phyloP scores from a whole-genome alignment of 23 tunicate genomes.

The Halocynthia roretzi region DNA sequence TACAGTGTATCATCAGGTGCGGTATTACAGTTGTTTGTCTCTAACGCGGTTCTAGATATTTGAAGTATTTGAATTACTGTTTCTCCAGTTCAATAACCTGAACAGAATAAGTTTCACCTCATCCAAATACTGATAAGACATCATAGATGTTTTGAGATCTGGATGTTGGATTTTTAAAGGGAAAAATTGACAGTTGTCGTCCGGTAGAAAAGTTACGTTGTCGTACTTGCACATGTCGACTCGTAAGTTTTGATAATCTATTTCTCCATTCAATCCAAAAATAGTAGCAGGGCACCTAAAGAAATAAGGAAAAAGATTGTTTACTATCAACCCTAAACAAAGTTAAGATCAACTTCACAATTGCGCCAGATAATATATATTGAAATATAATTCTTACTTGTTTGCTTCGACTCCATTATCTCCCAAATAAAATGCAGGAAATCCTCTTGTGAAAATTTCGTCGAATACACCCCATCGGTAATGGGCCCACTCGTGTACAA shows the following conservation, averaged over 20 bases:
- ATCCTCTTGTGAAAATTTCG: conserved; percentile 45
- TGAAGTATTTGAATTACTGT: background rate
- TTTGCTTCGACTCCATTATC: conserved; percentile 40
- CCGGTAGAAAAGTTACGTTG: conserved; percentile 11
- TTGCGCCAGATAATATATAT: too few species aligned
- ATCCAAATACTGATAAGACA: conserved; percentile 17
- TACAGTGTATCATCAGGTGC: too few species aligned
- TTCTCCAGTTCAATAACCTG: too few species aligned
- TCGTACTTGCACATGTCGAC: conserved; percentile 2
- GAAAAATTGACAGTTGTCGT: conserved; percentile 1
- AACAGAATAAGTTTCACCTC: conserved; percentile 2
- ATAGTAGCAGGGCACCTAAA: conserved; percentile 11
- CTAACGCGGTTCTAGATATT: too few species aligned
- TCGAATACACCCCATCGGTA: conserved; percentile 78
- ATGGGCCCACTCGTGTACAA: conserved; percentile 85
- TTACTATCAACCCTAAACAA: too few species aligned
- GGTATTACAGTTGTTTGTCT: too few species aligned
- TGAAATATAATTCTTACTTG: too few species aligned
- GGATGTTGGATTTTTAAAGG: conserved; percentile 7
- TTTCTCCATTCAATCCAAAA: background rate
- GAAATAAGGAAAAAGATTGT: background rate
- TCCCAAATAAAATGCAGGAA: conserved; percentile 41
- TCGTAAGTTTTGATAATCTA: background rate
- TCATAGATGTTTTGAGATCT: background rate
- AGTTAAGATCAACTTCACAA: too few species aligned